phyloP scores from a whole-genome alignment of 2,888 invertebrate species.

The Melanostoma scalare region DNA sequence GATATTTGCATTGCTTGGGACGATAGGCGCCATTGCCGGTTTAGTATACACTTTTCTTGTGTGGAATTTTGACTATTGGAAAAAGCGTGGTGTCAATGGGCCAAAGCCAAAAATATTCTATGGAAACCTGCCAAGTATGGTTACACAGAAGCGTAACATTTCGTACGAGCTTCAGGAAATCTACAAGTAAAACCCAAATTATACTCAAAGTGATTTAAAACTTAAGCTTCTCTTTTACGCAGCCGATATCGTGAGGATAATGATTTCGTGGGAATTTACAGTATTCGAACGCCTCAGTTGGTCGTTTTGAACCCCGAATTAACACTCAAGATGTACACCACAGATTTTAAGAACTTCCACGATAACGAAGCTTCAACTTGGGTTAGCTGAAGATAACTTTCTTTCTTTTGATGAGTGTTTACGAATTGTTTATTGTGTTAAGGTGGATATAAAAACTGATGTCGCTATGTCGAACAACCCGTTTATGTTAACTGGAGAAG shows the following conservation, averaged over 20 bases:
- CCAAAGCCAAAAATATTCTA: slow-evolving; percentile 78
- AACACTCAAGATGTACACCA: slow-evolving; percentile 79
- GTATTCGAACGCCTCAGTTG: slow-evolving; percentile 78
- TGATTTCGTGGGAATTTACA: slow-evolving; percentile 81
- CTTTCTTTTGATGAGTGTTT: slow-evolving; percentile 47
- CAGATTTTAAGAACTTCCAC: slow-evolving; percentile 81
- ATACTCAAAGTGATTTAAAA: not conserved
- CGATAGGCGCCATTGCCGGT: slow-evolving; percentile 10
- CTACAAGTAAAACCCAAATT: slow-evolving; percentile 78
- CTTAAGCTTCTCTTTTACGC: not conserved
- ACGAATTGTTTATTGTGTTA: slow-evolving; percentile 3
- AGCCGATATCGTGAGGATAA: slow-evolving; percentile 77
- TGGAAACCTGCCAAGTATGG: slow-evolving; percentile 79
- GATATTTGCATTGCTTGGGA: not conserved
- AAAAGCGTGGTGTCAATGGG: slow-evolving; percentile 78
- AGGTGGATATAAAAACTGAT: slow-evolving; percentile 81
- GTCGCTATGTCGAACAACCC: slow-evolving; percentile 82
- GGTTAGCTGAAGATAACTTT: slow-evolving; percentile 62
- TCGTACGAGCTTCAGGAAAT: slow-evolving; percentile 79
- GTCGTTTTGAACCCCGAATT: slow-evolving; percentile 80
- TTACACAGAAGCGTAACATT: slow-evolving; percentile 76
- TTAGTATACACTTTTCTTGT: slow-evolving; percentile 76
- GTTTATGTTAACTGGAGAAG: slow-evolving; percentile 82
- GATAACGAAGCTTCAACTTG: slow-evolving; percentile 77
- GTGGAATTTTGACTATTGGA: slow-evolving; percentile 81